These are phyloP conservation scores for Sterrhoptilus dennistouni DNA, from an alignment of 2,113 vertebrate species.

Conservation along the genomic window DNA sequence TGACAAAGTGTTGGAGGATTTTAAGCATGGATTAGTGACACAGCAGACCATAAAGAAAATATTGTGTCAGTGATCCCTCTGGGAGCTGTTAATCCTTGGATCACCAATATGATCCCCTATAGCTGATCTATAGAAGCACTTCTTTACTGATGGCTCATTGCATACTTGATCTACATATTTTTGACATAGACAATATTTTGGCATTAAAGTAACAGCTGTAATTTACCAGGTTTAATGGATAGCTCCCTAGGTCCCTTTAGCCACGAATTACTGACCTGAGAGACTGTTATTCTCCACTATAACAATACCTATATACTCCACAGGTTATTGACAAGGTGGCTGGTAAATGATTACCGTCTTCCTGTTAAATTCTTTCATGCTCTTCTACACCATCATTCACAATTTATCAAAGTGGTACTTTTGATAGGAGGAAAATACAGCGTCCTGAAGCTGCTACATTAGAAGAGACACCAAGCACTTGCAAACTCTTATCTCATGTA, in stretches of 20 bases:
- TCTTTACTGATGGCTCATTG: neutral
- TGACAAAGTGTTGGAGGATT: neutral
- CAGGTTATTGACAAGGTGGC: neutral
- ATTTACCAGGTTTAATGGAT: neutral
- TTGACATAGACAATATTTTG: neutral
- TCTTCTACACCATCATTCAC: neutral
- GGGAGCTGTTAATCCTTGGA: neutral
- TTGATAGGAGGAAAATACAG: neutral
- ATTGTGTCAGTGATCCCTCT: neutral
- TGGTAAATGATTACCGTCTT: neutral
- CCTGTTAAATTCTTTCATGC: neutral
- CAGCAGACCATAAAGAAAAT: neutral
- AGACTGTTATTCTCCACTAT: neutral
- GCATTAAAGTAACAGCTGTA: neutral
- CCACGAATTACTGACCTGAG: neutral
- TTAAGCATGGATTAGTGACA: conserved; percentile 25
- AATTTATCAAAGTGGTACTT: neutral
- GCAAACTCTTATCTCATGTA: neutral
- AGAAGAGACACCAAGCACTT: neutral
- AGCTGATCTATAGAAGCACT: neutral
- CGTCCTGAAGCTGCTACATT: neutral
- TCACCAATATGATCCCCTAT: neutral
- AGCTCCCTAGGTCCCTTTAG: neutral
- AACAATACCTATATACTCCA: neutral
- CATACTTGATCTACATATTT: neutral